Evolutionary conservation across 2,888 invertebrate species (phyloP).

Genomic region (Cheilosia vernalis): DNA sequence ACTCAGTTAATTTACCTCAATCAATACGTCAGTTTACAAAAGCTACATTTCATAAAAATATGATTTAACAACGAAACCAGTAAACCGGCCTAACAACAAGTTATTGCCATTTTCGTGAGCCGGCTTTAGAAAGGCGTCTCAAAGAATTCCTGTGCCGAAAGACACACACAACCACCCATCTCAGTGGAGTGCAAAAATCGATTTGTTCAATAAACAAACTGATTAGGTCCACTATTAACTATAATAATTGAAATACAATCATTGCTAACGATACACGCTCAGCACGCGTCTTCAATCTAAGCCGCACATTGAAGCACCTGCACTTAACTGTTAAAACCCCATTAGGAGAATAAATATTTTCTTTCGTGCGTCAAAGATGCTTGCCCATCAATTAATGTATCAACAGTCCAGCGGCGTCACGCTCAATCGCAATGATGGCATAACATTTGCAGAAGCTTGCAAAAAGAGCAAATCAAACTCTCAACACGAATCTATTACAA

Average conservation of each 20-base stretch:
- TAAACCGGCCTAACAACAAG: neutral
- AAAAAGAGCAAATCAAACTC: constrained; percentile 51
- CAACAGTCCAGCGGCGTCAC: constrained; percentile 21
- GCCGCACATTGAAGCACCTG: constrained; percentile 31
- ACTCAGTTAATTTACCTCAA: too few species aligned
- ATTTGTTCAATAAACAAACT: neutral
- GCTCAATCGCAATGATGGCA: constrained; percentile 44
- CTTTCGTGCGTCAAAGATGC: constrained; percentile 6
- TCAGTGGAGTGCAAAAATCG: neutral
- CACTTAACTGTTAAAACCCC: constrained; percentile 27
- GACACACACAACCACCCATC: neutral
- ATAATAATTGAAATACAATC: constrained; percentile 52
- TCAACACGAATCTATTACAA: constrained; percentile 45
- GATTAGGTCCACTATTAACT: constrained; percentile 24
- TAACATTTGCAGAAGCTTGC: constrained; percentile 20
- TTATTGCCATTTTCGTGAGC: neutral
- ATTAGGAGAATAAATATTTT: constrained; percentile 59
- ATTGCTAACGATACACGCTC: constrained; percentile 16
- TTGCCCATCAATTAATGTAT: constrained; percentile 56
- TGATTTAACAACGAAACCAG: neutral
- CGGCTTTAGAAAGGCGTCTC: constrained; percentile 1
- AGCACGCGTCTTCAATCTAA: constrained; percentile 30
- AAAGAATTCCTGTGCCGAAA: too few species aligned
- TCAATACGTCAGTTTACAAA: too few species aligned
- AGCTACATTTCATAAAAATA: constrained; percentile 19